These are phyloP conservation scores for Galerucella nymphaeae DNA, from an alignment of 2,888 invertebrate species.

Conservation along the genomic window DNA sequence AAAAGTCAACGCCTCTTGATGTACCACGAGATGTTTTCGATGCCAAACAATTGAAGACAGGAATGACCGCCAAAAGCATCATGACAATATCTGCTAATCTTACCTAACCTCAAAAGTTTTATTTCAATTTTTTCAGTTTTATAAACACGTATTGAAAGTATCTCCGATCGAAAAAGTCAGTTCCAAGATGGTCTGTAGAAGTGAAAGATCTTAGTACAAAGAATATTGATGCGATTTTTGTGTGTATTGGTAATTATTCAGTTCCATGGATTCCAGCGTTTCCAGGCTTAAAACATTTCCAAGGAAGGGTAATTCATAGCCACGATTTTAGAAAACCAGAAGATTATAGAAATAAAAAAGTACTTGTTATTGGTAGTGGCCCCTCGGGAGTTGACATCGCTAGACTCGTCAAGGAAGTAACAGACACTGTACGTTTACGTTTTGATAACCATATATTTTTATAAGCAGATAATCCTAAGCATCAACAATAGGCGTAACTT, in stretches of 20 bases:
- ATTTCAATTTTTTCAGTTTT: too few species aligned
- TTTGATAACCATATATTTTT: neutral
- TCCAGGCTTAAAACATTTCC: conserved; percentile 73
- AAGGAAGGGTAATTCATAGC: conserved; percentile 75
- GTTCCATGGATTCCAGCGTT: conserved; percentile 77
- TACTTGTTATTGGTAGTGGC: conserved; percentile 86
- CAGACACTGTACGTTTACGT: conserved; percentile 64
- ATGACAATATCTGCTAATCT: conserved; percentile 47
- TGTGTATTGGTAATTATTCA: too few species aligned
- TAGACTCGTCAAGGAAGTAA: conserved; percentile 71
- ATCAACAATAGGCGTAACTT: too few species aligned
- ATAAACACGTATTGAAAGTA: too few species aligned
- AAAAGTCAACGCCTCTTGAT: conserved; percentile 59
- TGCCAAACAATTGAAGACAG: conserved; percentile 47
- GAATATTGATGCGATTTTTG: too few species aligned
- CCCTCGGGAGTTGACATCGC: conserved; percentile 85
- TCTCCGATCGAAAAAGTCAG: too few species aligned
- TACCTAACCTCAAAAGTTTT: conserved; percentile 30
- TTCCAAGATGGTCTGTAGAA: too few species aligned
- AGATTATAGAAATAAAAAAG: conserved; percentile 72
- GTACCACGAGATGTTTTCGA: conserved; percentile 59
- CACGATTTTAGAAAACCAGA: conserved; percentile 84
- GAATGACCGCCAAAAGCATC: conserved; percentile 46
- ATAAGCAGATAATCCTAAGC: neutral
- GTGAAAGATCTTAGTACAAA: too few species aligned